Base-by-base conservation (phyloP, 2,797 vertebrate genomes). In the Brotula barbata region DNA sequence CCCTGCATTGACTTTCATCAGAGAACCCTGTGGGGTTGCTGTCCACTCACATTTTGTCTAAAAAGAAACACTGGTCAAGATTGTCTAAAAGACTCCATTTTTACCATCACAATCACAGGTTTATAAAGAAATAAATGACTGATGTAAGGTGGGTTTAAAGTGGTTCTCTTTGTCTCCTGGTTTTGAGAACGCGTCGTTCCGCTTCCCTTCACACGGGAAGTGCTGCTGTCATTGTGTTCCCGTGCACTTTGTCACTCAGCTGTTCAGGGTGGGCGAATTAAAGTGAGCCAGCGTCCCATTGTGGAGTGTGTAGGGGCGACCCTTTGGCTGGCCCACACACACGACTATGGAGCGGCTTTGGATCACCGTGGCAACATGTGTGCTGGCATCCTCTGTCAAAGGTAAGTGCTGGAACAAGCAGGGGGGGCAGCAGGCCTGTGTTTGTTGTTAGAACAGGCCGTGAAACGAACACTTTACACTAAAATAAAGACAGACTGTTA, bases 351-450 rank as follows among this genome's bases (percentile, higher is more conserved):
- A 78, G 82, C 78, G 87, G 87, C 85, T 91, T 85, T 90, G 87
- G 78, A 85, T 92, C 56, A 72, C 87, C 31, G 80, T 92, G 90
- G 87, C 87, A 86, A 88, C 87, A 46, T 90, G 81, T 71, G 73
- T 83, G 71, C 84, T 92, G 56, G 39, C 68, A 61, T 81, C 81
- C 73, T 80, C 84, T 83, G 88, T 89, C 78, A 86, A 90, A 88
- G 91, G 92, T 92, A 91, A 90, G 89, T 89, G 86, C 89, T 91
- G 37, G 87, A 90, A 87, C 78, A 86, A 80, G 77, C 80, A 71
- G 63, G 69, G 70, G 73, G 58, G 58, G 69, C 25, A 8, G 25
- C 25, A 4, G 25, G 25, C 25, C 6, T 33, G 31, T 33, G 71
- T 10, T 51, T 58, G 71, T 77, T 77, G 75, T 81, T 65, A 28